These are phyloP conservation scores for Typhlomys cinereus DNA, from an alignment of 2,113 vertebrate genomes.

Conservation along the genomic window DNA sequence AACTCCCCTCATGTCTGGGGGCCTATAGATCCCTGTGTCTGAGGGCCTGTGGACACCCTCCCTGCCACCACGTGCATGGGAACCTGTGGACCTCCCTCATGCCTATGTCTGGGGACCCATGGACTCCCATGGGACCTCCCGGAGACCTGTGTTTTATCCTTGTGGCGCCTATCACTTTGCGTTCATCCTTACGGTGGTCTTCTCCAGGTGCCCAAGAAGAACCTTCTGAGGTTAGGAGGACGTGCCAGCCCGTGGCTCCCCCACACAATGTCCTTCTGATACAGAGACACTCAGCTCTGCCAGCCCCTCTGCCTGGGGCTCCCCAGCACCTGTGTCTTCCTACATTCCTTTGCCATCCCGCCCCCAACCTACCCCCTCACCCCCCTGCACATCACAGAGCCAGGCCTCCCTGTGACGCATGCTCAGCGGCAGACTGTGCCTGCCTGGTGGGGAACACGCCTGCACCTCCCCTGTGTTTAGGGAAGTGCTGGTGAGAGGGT, in stretches of 20 bases:
- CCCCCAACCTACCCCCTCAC: too few relatives aligned
- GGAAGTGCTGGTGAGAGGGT: too few relatives aligned
- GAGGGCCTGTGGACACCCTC: accelerated
- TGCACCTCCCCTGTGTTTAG: too few relatives aligned
- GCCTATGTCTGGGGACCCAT: too few relatives aligned
- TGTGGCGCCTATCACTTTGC: accelerated
- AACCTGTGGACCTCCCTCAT: too few relatives aligned
- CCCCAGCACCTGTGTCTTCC: not conserved
- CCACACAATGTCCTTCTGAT: not conserved
- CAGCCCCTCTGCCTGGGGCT: not conserved
- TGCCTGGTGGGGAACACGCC: not conserved
- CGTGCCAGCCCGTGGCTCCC: not conserved
- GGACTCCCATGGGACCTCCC: too few relatives aligned
- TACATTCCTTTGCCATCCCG: not conserved
- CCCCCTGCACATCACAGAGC: accelerated
- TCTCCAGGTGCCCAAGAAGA: not conserved
- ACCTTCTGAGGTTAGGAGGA: not conserved
- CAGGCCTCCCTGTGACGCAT: not conserved
- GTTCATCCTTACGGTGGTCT: not conserved
- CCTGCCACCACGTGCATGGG: too few relatives aligned
- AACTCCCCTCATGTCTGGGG: too few relatives aligned
- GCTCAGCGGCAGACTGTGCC: accelerated
- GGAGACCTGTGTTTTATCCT: too few relatives aligned
- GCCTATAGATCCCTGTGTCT: too few relatives aligned
- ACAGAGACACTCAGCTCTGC: not conserved